Base-by-base conservation (phyloP, 2,113 vertebrate genomes). In the Penelope pileata region DNA sequence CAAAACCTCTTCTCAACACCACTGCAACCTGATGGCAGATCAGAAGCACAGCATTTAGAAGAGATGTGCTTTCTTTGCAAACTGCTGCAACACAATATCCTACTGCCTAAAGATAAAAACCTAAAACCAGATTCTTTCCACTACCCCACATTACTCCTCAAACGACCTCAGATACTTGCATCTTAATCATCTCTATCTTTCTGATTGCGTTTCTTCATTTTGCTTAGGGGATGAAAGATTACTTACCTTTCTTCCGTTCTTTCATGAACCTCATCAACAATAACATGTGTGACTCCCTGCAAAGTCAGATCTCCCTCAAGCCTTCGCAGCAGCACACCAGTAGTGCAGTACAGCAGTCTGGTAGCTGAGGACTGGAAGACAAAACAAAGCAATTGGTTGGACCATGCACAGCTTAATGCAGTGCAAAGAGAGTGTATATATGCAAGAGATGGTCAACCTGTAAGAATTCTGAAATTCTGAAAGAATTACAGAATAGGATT, bases 261-360 rank as follows among this genome's bases (percentile, higher is more conserved):
- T 96, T 99, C 99, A 1, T 99, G 99, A 90, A 99, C 99, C 97
- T 99, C 99, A 81, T 99, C 99, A 78, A 99, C 98, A 53, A 99
- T 98, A 81, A 99, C 95, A 15, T 99, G 99, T 14, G 99, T 98
- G 96, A 99, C 64, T 16, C 98, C 99, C 34, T 94, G 97, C 7
- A 99, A 98, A 85, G 98, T 97, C 3, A 98, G 69, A 43, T 99
- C 99, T 21, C 99, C 98, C 96, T 99, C 99, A 40, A 99, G 98
- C 51, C 98, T 98, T 88, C 99, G 98, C 80, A 99, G 97, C 70
- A 99, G 96, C 73, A 99, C 99, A 6, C 99, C 99, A 6, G 99
- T 98, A 77, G 99, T 99, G 97, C 99, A 99, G 97, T 99, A 99
- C 68, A 99, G 95, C 69, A 99, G 96, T 21, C 99, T 98, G 94